Evolutionary conservation across 1,140 invertebrate species (phyloP), one percentile per base, ranked within the genome.

Genomic region (Drosophila nikananu): DNA sequence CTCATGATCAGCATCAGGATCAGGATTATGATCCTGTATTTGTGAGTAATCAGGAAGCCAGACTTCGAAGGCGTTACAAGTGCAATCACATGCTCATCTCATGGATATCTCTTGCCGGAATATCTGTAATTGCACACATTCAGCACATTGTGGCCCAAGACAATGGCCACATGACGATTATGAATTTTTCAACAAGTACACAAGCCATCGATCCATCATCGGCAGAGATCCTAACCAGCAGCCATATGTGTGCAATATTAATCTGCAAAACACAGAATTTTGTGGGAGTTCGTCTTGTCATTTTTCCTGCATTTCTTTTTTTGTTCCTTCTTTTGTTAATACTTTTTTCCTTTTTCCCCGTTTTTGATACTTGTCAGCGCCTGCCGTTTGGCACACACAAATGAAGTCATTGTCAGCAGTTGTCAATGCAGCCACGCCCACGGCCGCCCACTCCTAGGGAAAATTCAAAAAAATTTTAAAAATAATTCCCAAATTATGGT

Each of bases 351-450:
- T 15, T 27, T 35, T 54, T 21, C 2, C 5, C 19, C 32, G 19
- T 12, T 25, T 32, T 37, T 41, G 54, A 52, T 55, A 72, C 75
- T 58, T 79, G 76, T 79, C 77, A 72, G 76, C 77, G 60, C 59
- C 66, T 71, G 60, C 58, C 52, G 49, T 42, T 60, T 59, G 51
- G 58, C 59, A 64, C 63, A 65, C 49, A 77, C 81, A 90, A 89
- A 90, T 89, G 81, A 90, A 89, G 84, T 81, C 78, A 89, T 89
- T 89, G 84, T 89, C 74, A 79, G 86, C 78, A 90, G 84, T 89
- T 89, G 84, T 89, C 84, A 89, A 89, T 77, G 84, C 81, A 66
- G 86, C 41, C 77, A 81, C 84, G 64, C 84, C 84, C 81, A 58
- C 21, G 21, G 35, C 21, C 64, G 41, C 46, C 61, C 41, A 55